Percentiles rank a stretch among this genome's conserved stretches.
phyloP scores from a whole-genome alignment of 2,888 invertebrate species.

The Trichopria drosophilae region DNA sequence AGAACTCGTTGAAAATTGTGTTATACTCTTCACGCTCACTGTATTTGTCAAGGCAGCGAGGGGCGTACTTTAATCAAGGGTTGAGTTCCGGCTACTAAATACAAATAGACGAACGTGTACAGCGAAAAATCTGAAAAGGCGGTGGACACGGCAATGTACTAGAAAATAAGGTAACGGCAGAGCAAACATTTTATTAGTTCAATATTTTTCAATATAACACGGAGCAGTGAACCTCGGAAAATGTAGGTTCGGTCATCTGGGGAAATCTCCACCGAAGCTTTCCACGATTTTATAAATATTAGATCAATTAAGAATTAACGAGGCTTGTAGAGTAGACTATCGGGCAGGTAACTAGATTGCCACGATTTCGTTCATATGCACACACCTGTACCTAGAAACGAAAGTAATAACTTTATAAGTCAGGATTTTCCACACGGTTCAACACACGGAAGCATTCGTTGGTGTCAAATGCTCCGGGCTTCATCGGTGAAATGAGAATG shows the following conservation, averaged over 20 bases:
- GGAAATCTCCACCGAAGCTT: constrained; percentile 50
- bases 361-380: too few species aligned
- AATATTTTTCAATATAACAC: constrained; percentile 54
- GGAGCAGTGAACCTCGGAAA: constrained; percentile 34
- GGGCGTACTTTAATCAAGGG: constrained; percentile 49
- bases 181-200: constrained; percentile 46
- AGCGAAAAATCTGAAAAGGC: too few species aligned
- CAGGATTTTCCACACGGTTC: constrained; percentile 25
- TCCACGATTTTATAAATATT: constrained; percentile 52
- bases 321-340: too few species aligned
- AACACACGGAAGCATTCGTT: constrained; percentile 21
- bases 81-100: too few species aligned
- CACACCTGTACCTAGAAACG: too few species aligned
- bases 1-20: too few species aligned
- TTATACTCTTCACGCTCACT: too few species aligned
- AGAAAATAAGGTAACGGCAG: constrained; percentile 34
- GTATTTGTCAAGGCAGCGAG: constrained; percentile 38
- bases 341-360: too few species aligned
- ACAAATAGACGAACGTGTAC: too few species aligned
- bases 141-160: too few species aligned
- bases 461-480: constrained; percentile 30
- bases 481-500: constrained; percentile 32
- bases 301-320: constrained; percentile 52
- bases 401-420: constrained; percentile 47
- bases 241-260: constrained; percentile 51